A percentile compares a stretch with the other conserved stretches of the same genome.
Evolutionary conservation across 2,113 vertebrate genomes (phyloP).

Genomic region (Oreotrochilus melanogaster): DNA sequence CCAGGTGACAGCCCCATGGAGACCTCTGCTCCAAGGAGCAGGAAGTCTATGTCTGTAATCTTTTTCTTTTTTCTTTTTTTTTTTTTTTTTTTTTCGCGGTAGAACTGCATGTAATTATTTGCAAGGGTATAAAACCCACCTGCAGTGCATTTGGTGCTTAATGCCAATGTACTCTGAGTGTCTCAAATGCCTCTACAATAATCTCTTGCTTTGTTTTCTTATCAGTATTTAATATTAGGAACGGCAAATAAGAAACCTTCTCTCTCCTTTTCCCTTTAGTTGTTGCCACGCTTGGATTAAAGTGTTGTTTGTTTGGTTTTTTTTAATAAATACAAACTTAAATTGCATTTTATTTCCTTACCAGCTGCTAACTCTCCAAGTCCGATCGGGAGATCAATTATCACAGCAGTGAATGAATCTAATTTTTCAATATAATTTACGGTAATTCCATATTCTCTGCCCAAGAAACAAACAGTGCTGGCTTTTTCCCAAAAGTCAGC

Average conservation of each 20-base stretch:
- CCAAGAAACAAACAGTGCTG: constrained; percentile 76
- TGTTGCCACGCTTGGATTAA: constrained; percentile 66
- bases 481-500: constrained; percentile 63
- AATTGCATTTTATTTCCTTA: constrained; percentile 84
- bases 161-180: not conserved
- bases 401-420: constrained; percentile 85
- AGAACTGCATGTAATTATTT: not conserved
- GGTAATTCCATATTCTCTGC: constrained; percentile 83
- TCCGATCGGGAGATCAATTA: constrained; percentile 86
- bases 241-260: constrained; percentile 59
- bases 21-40: not conserved
- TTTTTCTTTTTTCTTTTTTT: not conserved
- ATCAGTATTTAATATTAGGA: constrained; percentile 21
- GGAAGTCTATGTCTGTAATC: not conserved
- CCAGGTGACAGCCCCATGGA: not conserved
- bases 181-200: not conserved
- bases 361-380: constrained; percentile 81
- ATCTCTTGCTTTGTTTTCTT: not conserved
- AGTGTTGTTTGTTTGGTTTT: not conserved
- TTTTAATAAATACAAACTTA: constrained; percentile 63
- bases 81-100: not conserved
- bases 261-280: constrained; percentile 62
- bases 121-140: not conserved
- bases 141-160: not conserved
- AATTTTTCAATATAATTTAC: constrained; percentile 85